Evolutionary conservation across 2,888 invertebrate genomes (phyloP).

Genomic region (Agrilus mali): DNA sequence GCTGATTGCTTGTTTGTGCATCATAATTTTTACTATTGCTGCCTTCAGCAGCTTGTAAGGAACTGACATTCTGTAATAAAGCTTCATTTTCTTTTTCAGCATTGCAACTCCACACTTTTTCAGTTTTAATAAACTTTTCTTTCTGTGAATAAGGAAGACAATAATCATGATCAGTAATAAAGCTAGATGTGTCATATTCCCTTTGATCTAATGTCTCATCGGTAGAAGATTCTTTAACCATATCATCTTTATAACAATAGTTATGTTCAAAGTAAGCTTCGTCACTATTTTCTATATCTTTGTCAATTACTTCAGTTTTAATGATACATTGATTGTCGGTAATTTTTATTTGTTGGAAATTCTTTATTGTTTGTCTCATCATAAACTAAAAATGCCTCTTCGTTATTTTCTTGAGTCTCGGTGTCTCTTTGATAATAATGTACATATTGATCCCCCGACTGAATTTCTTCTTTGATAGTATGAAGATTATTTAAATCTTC

Average conservation of each 20-base stretch:
- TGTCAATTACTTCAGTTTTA: slow-evolving; percentile 4
- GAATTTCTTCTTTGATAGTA: too few relatives aligned
- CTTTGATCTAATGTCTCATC: too few relatives aligned
- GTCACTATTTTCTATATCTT: slow-evolving; percentile 3
- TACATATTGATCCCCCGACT: too few relatives aligned
- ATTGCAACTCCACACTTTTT: neutral
- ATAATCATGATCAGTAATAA: neutral
- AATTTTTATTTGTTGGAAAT: slow-evolving; percentile 2
- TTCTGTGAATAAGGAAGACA: neutral
- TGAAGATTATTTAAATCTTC: neutral
- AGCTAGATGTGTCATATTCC: neutral
- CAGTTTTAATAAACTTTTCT: neutral
- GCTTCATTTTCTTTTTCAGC: too few relatives aligned
- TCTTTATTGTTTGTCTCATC: slow-evolving; percentile 7
- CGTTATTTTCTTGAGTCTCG: too few relatives aligned
- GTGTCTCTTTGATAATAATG: too few relatives aligned
- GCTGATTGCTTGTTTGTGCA: too few relatives aligned
- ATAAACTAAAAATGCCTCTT: too few relatives aligned
- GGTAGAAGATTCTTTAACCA: too few relatives aligned
- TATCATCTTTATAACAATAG: neutral
- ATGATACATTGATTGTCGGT: neutral
- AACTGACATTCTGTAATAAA: too few relatives aligned
- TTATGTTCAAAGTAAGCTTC: neutral
- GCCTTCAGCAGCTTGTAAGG: too few relatives aligned
- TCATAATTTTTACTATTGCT: too few relatives aligned